Evolutionary conservation across 2,113 vertebrate genomes (phyloP).

Genomic region (human): DNA sequence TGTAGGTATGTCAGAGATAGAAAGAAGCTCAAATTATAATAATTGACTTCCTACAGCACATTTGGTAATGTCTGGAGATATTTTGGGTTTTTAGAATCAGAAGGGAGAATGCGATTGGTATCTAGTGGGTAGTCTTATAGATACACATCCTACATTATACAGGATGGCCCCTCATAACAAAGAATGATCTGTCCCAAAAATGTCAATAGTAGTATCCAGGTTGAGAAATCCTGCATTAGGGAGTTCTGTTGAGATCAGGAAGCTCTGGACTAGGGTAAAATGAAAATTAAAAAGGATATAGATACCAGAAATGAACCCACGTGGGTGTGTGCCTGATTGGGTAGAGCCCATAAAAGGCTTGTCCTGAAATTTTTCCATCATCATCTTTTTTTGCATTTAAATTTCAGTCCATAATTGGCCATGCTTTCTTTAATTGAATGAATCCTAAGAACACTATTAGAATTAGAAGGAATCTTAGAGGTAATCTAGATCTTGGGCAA

Average conservation of each 20-base stretch:
- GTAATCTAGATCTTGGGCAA: background rate
- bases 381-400: background rate
- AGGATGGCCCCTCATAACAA: background rate
- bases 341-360: background rate
- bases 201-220: background rate
- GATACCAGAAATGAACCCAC: background rate
- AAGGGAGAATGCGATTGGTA: no score
- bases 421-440: background rate
- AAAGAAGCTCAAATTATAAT: slow-evolving; percentile 1
- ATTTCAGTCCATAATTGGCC: background rate
- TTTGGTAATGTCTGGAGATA: background rate
- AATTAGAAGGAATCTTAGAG: background rate
- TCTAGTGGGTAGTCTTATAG: background rate
- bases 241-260: background rate
- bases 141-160: rapidly evolving
- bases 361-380: background rate
- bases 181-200: background rate
- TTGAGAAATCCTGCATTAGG: background rate
- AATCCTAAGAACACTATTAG: background rate
- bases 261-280: background rate
- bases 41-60: background rate
- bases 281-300: background rate
- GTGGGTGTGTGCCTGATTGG: background rate
- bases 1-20: background rate
- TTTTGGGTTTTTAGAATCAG: background rate